Evolutionary conservation across 2,888 invertebrate species (phyloP), one percentile per base, ranked within the genome.

Genomic region (Podotricha telesiphe): DNA sequence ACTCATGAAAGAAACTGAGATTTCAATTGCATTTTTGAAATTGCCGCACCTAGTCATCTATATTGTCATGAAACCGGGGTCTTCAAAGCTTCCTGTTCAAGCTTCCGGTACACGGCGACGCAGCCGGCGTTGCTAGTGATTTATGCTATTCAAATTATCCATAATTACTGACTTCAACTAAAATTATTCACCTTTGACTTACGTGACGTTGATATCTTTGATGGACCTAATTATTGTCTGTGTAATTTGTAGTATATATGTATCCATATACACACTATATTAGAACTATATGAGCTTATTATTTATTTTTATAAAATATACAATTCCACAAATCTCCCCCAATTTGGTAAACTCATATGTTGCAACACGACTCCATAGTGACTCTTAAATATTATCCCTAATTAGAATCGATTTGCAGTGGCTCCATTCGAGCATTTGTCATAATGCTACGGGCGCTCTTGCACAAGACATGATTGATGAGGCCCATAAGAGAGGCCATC

Each of bases 351-450:
- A 79, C 82, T 82, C 83, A 83, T 81, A 85, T 77, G 77, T 80
- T 76, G 79, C 81, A 78, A 81, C 80, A 79, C 79, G 67, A 67
- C 45, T 74, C 79, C 79, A 87, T 88, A 90, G 88, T 90, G 88
- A 90, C 87, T 91, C 85, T 84, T 86, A 88, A 91, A 88, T 88
- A 86, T 87, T 87, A 85, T 87, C 82, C 80, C 79, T 88, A 91
- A 93, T 91, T 91, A 90, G 86, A 84, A 88, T 85, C 87, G 86
- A 88, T 91, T 88, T 87, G 87, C 86, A 83, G 82, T 82, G 81
- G 80, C 77, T 77, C 79, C 78, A 82, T 82, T 82, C 80, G 76
- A 79, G 78, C 84, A 85, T 89, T 88, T 84, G 85, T 89, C 86
- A 84, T 82, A 84, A 84, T 80, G 79, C 79, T 79, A 78, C 78